phyloP scores from a whole-genome alignment of 92 coral and sea anemone genomes.

The Meandrina meandrites region DNA sequence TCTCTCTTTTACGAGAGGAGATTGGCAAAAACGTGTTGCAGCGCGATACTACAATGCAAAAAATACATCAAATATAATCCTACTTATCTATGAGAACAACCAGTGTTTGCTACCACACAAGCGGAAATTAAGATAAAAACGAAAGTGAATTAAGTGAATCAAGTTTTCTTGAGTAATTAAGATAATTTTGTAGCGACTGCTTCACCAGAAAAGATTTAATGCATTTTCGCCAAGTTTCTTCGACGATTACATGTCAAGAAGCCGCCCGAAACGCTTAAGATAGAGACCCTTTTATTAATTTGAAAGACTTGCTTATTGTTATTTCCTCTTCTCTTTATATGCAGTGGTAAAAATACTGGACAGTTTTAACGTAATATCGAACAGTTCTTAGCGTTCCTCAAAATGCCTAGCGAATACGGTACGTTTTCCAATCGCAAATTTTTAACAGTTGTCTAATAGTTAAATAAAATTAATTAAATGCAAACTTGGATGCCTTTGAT shows the following conservation, averaged over 20 bases:
- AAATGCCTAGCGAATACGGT: neutral
- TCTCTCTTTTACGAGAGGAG: neutral
- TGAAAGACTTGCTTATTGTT: neutral
- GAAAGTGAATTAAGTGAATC: neutral
- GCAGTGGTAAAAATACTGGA: neutral
- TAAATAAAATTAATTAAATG: neutral
- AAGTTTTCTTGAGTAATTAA: neutral
- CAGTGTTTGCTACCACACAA: neutral
- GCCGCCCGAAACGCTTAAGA: neutral
- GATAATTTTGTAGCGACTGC: neutral
- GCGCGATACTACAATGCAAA: too few relatives aligned
- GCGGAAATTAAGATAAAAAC: neutral
- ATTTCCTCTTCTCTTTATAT: neutral
- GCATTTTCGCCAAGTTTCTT: neutral
- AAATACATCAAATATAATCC: neutral
- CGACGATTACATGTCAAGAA: neutral
- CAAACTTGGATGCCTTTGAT: neutral
- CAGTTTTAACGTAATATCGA: neutral
- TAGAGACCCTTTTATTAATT: neutral
- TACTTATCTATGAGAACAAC: neutral
- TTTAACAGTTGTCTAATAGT: neutral
- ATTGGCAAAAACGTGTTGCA: neutral
- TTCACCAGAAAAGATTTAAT: neutral
- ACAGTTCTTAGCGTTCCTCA: neutral
- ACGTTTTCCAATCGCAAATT: neutral